phyloP scores from a whole-genome alignment of 2,113 vertebrate genomes.

The Scortum barcoo region DNA sequence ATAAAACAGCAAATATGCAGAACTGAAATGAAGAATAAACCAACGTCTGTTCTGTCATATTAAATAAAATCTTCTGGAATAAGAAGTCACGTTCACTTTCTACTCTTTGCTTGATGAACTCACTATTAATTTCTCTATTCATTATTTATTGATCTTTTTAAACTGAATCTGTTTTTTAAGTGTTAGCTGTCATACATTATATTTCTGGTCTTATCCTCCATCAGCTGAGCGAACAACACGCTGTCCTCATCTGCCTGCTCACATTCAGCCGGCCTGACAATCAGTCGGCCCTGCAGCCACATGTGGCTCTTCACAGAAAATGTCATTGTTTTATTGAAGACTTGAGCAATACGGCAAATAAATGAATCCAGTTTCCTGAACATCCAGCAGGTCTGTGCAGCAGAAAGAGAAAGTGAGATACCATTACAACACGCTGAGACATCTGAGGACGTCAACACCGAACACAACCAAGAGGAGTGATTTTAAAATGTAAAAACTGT shows the following conservation, averaged over 20 bases:
- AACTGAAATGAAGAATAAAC: background rate
- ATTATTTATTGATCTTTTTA: background rate
- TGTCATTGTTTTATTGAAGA: constrained; percentile 5
- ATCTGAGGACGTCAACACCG: background rate
- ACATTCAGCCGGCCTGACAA: background rate
- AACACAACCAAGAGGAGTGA: too few species aligned
- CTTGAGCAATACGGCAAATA: background rate
- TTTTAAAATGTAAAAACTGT: background rate
- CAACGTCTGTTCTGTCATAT: too few species aligned
- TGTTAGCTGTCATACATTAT: too few species aligned
- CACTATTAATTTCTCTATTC: background rate
- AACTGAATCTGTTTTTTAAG: too few species aligned
- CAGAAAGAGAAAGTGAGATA: background rate
- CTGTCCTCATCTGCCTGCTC: background rate
- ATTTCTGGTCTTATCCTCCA: too few species aligned
- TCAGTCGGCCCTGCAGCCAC: background rate
- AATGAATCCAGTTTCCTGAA: background rate
- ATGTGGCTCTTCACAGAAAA: background rate
- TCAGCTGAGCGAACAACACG: too few species aligned
- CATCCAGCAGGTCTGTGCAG: background rate
- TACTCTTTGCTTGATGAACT: too few species aligned
- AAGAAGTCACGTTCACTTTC: too few species aligned
- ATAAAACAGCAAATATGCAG: background rate
- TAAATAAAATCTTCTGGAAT: too few species aligned
- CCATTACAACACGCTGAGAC: background rate